These are phyloP conservation scores for Leuciscus idus DNA, from an alignment of 2,113 vertebrate species.

Conservation along the genomic window DNA sequence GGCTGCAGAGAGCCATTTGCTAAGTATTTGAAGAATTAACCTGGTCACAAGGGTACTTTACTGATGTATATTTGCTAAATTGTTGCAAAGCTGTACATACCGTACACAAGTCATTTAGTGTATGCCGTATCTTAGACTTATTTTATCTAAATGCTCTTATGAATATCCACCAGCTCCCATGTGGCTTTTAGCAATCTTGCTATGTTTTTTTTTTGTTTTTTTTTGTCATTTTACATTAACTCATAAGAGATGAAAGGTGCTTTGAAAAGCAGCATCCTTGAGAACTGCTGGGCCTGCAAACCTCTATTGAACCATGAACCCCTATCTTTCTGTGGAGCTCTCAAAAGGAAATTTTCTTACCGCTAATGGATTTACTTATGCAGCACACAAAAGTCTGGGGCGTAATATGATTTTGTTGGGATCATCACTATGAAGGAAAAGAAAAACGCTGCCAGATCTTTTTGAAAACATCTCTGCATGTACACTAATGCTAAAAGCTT, in stretches of 20 bases:
- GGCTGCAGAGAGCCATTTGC: background rate
- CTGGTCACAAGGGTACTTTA: slow-evolving; percentile 8
- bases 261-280: slow-evolving; percentile 45
- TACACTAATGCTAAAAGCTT: background rate
- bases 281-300: background rate
- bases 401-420: slow-evolving; percentile 13
- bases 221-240: slow-evolving; percentile 30
- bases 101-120: background rate
- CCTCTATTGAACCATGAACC: slow-evolving; percentile 2
- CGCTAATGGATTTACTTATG: slow-evolving; percentile 35
- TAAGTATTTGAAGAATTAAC: slow-evolving; percentile 25
- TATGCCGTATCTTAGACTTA: background rate
- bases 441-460: background rate
- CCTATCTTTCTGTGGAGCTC: background rate
- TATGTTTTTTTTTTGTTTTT: background rate
- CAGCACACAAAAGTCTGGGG: background rate
- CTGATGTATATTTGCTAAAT: background rate
- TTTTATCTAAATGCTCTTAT: background rate
- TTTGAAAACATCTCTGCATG: slow-evolving; percentile 20
- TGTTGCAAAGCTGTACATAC: background rate
- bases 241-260: slow-evolving; percentile 43
- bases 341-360: slow-evolving; percentile 23
- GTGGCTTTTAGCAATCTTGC: slow-evolving; percentile 27
- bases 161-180: slow-evolving; percentile 2
- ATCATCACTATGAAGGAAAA: background rate